phyloP scores from a whole-genome alignment of 2,888 invertebrate genomes.

The Caenorhabditis parvicauda region DNA sequence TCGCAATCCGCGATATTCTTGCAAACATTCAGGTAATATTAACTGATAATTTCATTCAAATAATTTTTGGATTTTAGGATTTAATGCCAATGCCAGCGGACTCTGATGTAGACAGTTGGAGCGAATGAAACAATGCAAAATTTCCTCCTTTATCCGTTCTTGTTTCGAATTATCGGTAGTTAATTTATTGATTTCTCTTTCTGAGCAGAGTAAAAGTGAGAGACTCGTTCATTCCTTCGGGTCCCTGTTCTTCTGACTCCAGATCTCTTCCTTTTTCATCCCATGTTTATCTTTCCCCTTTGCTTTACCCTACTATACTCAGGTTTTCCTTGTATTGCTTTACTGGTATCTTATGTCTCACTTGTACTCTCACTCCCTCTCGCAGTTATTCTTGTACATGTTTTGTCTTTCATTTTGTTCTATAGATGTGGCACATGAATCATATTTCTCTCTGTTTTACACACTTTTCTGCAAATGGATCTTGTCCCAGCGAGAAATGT shows the following conservation, averaged over 20 bases:
- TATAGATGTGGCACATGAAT: constrained; percentile 1
- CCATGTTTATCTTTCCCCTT: constrained; percentile 1
- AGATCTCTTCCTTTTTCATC: background rate
- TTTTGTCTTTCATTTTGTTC: background rate
- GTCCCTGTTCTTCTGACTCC: background rate
- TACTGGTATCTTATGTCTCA: background rate
- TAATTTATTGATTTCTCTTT: constrained; percentile 6
- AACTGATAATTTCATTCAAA: constrained; percentile 18
- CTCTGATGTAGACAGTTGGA: constrained; percentile 22
- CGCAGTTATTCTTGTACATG: background rate
- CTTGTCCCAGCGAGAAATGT: background rate
- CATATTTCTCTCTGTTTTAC: background rate
- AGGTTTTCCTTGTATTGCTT: background rate
- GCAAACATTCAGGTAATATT: constrained; percentile 19
- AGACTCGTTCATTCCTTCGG: background rate
- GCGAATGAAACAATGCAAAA: constrained; percentile 11
- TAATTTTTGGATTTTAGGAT: constrained; percentile 27
- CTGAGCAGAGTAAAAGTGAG: background rate
- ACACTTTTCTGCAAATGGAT: background rate
- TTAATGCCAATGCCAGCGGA: constrained; percentile 18
- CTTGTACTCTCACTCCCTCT: constrained; percentile 2
- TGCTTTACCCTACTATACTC: background rate
- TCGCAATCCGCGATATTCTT: constrained; percentile 13
- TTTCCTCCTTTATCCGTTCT: constrained; percentile 13
- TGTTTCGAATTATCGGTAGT: constrained; percentile 3